A percentile compares a stretch with the other conserved stretches of the same genome.
phyloP scores from a whole-genome alignment of 2,888 invertebrate species.

The Acanthosepion lycidas region DNA sequence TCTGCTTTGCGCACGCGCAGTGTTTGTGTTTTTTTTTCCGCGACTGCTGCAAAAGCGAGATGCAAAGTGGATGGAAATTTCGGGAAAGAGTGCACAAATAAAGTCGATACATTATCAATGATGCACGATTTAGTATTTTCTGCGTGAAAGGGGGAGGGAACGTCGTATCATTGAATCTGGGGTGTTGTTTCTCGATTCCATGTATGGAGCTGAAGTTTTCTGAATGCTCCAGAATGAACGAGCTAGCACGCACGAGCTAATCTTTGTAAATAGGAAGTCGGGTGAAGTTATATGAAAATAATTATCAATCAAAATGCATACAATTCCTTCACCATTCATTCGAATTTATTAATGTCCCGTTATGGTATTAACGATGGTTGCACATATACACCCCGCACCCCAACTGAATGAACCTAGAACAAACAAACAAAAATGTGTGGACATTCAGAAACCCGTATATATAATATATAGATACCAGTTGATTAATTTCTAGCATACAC shows the following conservation, averaged over 20 bases:
- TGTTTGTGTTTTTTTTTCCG: background rate
- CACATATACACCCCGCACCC: background rate
- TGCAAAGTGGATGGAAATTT: background rate
- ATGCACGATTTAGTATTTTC: conserved; percentile 2
- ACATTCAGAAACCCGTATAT: background rate
- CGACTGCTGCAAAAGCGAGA: background rate
- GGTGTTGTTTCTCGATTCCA: background rate
- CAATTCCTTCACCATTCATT: background rate
- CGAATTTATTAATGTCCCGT: background rate
- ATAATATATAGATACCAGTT: background rate
- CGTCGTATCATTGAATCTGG: background rate
- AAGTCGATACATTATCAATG: background rate
- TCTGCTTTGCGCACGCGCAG: background rate
- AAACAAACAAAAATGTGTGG: background rate
- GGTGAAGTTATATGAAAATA: background rate
- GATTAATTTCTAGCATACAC: background rate
- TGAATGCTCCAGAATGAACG: background rate
- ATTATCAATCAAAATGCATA: background rate
- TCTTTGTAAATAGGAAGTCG: background rate
- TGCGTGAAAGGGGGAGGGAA: background rate
- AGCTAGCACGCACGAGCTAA: background rate
- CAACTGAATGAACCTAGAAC: background rate
- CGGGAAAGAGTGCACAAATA: background rate
- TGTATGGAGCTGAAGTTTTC: background rate
- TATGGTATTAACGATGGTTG: background rate